Percentiles rank a stretch among this genome's conserved stretches.
phyloP scores from a whole-genome alignment of 2,113 vertebrate species.

The Pygoscelis adeliae region DNA sequence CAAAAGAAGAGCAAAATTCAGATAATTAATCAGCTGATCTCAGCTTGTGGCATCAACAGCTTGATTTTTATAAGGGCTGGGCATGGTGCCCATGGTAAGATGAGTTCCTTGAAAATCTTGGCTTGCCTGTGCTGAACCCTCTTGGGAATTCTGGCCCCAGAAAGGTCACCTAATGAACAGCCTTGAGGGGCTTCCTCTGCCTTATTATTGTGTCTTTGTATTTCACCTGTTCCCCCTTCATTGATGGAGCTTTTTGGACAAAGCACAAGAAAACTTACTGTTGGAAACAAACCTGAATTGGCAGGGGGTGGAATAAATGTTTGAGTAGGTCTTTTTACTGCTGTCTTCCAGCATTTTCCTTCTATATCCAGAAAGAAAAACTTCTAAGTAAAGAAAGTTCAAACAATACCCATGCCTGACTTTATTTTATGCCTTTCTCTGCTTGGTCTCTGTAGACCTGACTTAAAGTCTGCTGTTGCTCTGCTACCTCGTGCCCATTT shows the following conservation, averaged over 20 bases:
- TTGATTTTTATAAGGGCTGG: background rate
- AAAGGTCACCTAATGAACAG: background rate
- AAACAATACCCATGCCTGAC: background rate
- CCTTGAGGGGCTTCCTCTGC: background rate
- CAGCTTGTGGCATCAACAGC: background rate
- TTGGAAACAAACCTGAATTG: background rate
- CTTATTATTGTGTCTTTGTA: background rate
- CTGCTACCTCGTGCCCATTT: background rate
- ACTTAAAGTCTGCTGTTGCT: background rate
- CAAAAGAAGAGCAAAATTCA: background rate
- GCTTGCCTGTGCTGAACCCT: background rate
- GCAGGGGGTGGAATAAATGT: background rate
- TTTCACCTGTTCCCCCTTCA: background rate
- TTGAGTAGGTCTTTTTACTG: background rate
- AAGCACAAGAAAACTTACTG: background rate
- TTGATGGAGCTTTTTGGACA: background rate
- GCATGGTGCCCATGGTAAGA: rapidly evolving
- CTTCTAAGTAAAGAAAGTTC: background rate
- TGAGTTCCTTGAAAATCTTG: background rate
- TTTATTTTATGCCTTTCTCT: background rate
- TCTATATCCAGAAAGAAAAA: background rate
- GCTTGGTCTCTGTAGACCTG: background rate
- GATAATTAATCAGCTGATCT: background rate
- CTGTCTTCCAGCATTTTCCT: background rate
- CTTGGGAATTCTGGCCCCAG: background rate